Evolutionary conservation across 2,888 invertebrate genomes (phyloP), one percentile per base, ranked within the genome.

Genomic region (Sinhomidia bicolor): DNA sequence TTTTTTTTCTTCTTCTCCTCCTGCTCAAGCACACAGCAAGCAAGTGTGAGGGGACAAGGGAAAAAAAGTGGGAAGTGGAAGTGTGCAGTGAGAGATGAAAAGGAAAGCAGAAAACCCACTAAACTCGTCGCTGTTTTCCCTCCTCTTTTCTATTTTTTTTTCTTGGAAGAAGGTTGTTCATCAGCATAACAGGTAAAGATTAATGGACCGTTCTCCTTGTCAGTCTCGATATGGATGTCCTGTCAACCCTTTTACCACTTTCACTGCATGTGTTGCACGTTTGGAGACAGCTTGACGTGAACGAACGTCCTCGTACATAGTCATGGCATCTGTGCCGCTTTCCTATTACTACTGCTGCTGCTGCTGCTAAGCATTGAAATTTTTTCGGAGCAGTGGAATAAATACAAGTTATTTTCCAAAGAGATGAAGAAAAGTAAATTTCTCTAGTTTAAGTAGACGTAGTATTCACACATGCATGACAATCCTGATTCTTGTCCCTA

Each of bases 141-240:
- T 60, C 54, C 54, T n/a, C 65, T 74, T 81, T 86, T 74, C 71
- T 47, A n/a, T n/a, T n/a, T n/a, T 20, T 26, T 74, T 74, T 74
- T 84, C 79, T 41, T 60, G 32, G 26, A 62, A 23, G 26, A 62
- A 78, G 54, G 80, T 36, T 85, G 82, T 89, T 89, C 85, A 89
- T 81, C 89, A 82, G 83, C 83, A 86, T 83, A 82, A 79, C 85
- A 89, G 89, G 89, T 89, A 89, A 89, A 85, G 85, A 89, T 86
- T 89, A 89, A 89, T 89, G 85, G 89, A 89, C 89, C 86, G 83
- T 86, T 89, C 85, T 86, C 62, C 82, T 71, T 89, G 89, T 89
- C 89, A 89, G 85, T 86, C 89, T 86, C 68, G 82, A 85, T 89
- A 89, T 89, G 81, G 89, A 89, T 89, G 89, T 76, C 82, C 82